Percentiles rank a stretch among this genome's conserved stretches.
These are phyloP conservation scores for Bergia puertoricense DNA, from an alignment of 92 coral and sea anemone species.

Conservation along the genomic window DNA sequence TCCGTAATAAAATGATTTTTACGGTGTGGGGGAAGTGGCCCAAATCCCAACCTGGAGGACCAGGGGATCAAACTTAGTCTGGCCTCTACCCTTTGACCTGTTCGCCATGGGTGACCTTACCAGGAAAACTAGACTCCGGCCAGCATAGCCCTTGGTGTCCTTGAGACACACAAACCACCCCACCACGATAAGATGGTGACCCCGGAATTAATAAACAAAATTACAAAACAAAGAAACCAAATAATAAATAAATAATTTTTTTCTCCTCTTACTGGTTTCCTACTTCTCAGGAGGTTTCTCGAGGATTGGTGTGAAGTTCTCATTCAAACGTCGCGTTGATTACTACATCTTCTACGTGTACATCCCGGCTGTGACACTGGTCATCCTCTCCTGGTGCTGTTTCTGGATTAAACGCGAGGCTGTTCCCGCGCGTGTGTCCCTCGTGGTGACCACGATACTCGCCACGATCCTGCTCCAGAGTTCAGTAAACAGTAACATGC, in stretches of 20 bases:
- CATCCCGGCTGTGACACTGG: conserved; percentile 63
- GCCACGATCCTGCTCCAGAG: conserved; percentile 66
- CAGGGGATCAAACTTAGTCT: too few relatives aligned
- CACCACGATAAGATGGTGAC: background rate
- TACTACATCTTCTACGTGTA: conserved; percentile 62
- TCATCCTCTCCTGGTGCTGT: conserved; percentile 65
- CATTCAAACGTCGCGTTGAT: conserved; percentile 66
- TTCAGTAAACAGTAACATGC: conserved; percentile 68
- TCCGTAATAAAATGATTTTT: too few relatives aligned
- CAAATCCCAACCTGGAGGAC: too few relatives aligned
- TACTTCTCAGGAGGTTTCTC: conserved; percentile 51
- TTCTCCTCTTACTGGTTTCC: background rate
- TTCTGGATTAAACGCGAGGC: conserved; percentile 72
- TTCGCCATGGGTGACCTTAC: background rate
- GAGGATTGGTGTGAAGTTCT: conserved; percentile 44
- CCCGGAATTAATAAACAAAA: background rate
- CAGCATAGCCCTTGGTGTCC: too few relatives aligned
- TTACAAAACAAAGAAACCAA: too few relatives aligned
- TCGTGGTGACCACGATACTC: conserved; percentile 69
- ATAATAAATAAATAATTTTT: too few relatives aligned
- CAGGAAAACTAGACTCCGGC: background rate
- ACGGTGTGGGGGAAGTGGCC: too few relatives aligned
- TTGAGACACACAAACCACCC: too few relatives aligned
- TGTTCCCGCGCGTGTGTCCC: conserved; percentile 69
- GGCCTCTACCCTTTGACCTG: too few relatives aligned